A percentile compares a stretch with the other conserved stretches of the same genome.
These are phyloP conservation scores for Sebastes taczanowskii DNA, from an alignment of 2,797 vertebrate species.

Conservation along the genomic window DNA sequence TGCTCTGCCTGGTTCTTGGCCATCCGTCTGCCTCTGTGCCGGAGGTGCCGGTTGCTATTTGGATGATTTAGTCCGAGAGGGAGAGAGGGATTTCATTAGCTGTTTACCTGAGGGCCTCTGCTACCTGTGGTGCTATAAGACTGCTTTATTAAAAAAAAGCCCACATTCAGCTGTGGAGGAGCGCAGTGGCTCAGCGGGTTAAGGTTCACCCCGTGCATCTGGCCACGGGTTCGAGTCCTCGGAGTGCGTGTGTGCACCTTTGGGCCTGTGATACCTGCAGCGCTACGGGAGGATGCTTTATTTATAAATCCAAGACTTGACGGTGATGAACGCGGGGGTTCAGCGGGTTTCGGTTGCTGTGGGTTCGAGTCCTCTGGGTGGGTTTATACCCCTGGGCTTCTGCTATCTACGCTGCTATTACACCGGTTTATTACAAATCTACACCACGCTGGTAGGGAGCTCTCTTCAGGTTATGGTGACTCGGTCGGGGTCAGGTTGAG, in stretches of 20 bases:
- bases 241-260: slow-evolving; percentile 24
- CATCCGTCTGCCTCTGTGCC: slow-evolving; percentile 76
- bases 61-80: slow-evolving; percentile 80
- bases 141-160: slow-evolving; percentile 68
- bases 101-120: slow-evolving; percentile 80
- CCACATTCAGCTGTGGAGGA: slow-evolving; percentile 37
- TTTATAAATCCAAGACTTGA: slow-evolving; percentile 23
- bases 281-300: slow-evolving; percentile 1
- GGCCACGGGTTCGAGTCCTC: slow-evolving; percentile 43
- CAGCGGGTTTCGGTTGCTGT: background rate
- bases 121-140: slow-evolving; percentile 68
- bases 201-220: slow-evolving; percentile 52
- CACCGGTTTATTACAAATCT: slow-evolving; percentile 30
- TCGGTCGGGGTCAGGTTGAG: background rate
- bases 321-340: background rate
- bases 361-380: slow-evolving; percentile 35
- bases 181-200: slow-evolving; percentile 43
- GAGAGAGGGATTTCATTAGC: slow-evolving; percentile 83
- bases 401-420: background rate
- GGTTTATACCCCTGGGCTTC: background rate
- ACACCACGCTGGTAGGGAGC: background rate
- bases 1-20: slow-evolving; percentile 57
- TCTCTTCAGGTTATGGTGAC: background rate
- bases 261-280: slow-evolving; percentile 16
- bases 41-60: slow-evolving; percentile 79